Base-by-base conservation (phyloP, 1,140 invertebrate species). In the Tetramorium parvispinum region DNA sequence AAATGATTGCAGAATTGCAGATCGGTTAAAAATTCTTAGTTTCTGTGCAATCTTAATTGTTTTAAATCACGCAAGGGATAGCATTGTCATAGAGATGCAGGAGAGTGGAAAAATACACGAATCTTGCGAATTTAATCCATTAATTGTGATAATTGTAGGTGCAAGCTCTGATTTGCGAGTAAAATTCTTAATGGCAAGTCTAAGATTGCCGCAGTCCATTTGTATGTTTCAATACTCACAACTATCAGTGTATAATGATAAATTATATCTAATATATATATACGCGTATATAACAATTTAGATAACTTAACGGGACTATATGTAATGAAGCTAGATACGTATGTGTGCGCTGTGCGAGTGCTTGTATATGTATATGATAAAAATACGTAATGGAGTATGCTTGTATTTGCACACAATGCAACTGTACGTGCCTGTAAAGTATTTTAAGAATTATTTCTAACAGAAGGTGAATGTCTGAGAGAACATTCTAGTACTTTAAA, bases 151-250 rank as follows among this genome's bases (percentile, higher is more conserved):
- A 88, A 91, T 87, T 53, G 81, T 88, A 71, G 79, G 70, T 91
- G 86, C 79, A 59, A 90, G 32, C 61, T 90, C 63, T 87, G 68
- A 88, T 88, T 88, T 90, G 27, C 63, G 27, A 71, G 10, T 76
- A 81, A 87, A 37, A 24, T 85, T 87, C 51, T 88, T 78, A 89
- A 83, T 66, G 85, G 82, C 85, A 82, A 21, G 81, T 89, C 68
- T 68, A 59, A 76, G 70, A 71, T 63, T 91, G 86, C 85, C 85
- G n/a, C 77, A 70, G 86, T 91, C 90, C 86, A 91, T 91, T 91
- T 91, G 77, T 91, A 91, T 53, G 49, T 86, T 91, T 91, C 88
- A 89, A 87, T 89, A 91, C 71, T 89, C 77, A 85, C 86, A 85
- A 78, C 4, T 83, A 78, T 85, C 82, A 88, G 32, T 66, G 10